Evolutionary conservation across 1,140 invertebrate species (phyloP).

Genomic region (Drosophila tristis): DNA sequence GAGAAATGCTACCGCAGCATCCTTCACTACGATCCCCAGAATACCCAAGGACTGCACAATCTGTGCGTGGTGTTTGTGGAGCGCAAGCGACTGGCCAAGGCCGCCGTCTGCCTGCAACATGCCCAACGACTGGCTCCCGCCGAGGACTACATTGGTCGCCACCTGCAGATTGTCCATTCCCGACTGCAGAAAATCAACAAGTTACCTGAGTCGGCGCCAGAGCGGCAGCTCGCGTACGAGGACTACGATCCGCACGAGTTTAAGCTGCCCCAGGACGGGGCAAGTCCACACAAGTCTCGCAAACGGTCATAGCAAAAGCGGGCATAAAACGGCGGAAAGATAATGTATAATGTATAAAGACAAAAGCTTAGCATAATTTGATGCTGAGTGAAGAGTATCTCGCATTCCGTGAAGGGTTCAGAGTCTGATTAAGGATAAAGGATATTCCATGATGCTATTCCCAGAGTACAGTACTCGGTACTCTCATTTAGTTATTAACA

Average conservation of each 20-base stretch:
- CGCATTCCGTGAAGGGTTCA: slow-evolving; percentile 26
- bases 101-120: slow-evolving; percentile 92
- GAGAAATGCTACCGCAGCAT: slow-evolving; percentile 97
- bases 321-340: not conserved
- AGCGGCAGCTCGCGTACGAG: slow-evolving; percentile 77
- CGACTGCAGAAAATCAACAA: slow-evolving; percentile 80
- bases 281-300: slow-evolving; percentile 38
- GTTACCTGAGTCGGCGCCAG: slow-evolving; percentile 76
- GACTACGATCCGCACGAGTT: slow-evolving; percentile 81
- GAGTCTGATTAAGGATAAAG: slow-evolving; percentile 36
- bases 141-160: slow-evolving; percentile 95
- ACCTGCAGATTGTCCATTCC: slow-evolving; percentile 86
- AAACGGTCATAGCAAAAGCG: slow-evolving; percentile 55
- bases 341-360: slow-evolving; percentile 32
- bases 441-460: slow-evolving; percentile 4
- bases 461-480: slow-evolving; percentile 29
- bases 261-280: slow-evolving; percentile 39
- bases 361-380: not conserved
- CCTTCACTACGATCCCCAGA: slow-evolving; percentile 93
- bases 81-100: slow-evolving; percentile 91
- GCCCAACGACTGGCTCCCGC: slow-evolving; percentile 92
- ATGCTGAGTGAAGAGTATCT: not conserved
- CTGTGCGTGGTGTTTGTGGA: slow-evolving; percentile 98
- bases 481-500: slow-evolving; percentile 4
- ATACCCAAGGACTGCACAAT: slow-evolving; percentile 98